Percentiles rank a stretch among this genome's conserved stretches.
phyloP scores from a whole-genome alignment of 2,113 vertebrate species.

The Pygoscelis adeliae region DNA sequence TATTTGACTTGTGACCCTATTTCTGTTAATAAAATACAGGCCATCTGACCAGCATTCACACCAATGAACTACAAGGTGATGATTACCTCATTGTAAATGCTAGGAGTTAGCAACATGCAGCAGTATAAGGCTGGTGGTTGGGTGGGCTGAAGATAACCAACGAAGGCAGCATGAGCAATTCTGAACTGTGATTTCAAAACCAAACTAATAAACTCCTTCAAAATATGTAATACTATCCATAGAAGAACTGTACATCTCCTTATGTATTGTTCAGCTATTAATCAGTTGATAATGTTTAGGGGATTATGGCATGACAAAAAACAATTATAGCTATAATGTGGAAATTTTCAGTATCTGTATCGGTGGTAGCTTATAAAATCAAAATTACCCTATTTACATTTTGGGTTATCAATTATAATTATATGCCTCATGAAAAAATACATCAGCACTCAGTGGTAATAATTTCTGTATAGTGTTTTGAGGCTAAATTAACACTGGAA shows the following conservation, averaged over 20 bases:
- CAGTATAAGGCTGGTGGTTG: neutral
- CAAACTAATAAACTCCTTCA: neutral
- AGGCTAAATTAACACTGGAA: conserved; percentile 24
- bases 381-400: conserved; percentile 38
- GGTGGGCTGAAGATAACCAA: neutral
- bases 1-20: conserved; percentile 85
- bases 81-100: conserved; percentile 65
- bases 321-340: neutral
- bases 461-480: conserved; percentile 23
- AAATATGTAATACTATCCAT: neutral
- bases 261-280: conserved; percentile 14
- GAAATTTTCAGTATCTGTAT: neutral
- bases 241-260: neutral
- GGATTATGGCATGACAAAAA: conserved; percentile 17
- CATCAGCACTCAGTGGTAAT: neutral
- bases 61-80: conserved; percentile 59
- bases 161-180: neutral
- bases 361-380: conserved; percentile 21
- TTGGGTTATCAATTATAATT: conserved; percentile 38
- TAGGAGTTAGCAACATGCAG: neutral
- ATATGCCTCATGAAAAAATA: neutral
- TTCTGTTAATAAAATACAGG: conserved; percentile 77
- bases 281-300: conserved; percentile 36
- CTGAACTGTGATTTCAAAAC: neutral
- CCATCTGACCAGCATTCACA: conserved; percentile 64